Percentiles rank a stretch among this genome's conserved stretches.
These are phyloP conservation scores for Sarcophaga carnaria DNA, from an alignment of 2,888 invertebrate genomes.

Conservation along the genomic window DNA sequence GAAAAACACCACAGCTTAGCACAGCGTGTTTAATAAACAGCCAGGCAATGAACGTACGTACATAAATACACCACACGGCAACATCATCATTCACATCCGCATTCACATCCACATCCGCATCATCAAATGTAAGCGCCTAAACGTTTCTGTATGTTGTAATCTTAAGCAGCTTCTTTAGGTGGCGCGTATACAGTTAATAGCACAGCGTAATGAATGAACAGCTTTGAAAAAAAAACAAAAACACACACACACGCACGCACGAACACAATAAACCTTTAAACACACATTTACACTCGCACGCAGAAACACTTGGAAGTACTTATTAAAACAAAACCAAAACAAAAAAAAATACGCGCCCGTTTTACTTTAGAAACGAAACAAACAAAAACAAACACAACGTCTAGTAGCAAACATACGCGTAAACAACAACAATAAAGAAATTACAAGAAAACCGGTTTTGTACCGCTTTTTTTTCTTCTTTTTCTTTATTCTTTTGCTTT, in stretches of 20 bases:
- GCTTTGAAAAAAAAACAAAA: too few species aligned
- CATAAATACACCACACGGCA: too few species aligned
- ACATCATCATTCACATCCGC: neutral
- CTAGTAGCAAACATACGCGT: neutral
- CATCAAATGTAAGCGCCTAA: conserved; percentile 13
- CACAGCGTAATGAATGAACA: conserved; percentile 58
- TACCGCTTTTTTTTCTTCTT: neutral
- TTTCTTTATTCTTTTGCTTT: neutral
- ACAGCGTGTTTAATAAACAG: too few species aligned
- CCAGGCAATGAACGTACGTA: too few species aligned
- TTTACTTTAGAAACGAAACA: neutral
- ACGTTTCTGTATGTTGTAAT: conserved; percentile 2
- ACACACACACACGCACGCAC: neutral
- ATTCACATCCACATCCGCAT: neutral
- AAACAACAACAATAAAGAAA: neutral
- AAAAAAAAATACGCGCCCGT: neutral
- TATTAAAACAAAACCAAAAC: neutral
- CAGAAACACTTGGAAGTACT: neutral
- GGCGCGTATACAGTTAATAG: conserved; percentile 40
- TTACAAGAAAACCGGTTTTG: neutral
- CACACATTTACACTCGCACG: neutral
- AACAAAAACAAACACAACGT: conserved; percentile 18
- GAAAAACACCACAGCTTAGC: too few species aligned
- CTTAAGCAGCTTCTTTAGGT: neutral
- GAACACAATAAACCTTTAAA: neutral